Conservation (phyloP, 37 sponge, comb jelly and placozoan genomes). For the Ianthella basta region DNA sequence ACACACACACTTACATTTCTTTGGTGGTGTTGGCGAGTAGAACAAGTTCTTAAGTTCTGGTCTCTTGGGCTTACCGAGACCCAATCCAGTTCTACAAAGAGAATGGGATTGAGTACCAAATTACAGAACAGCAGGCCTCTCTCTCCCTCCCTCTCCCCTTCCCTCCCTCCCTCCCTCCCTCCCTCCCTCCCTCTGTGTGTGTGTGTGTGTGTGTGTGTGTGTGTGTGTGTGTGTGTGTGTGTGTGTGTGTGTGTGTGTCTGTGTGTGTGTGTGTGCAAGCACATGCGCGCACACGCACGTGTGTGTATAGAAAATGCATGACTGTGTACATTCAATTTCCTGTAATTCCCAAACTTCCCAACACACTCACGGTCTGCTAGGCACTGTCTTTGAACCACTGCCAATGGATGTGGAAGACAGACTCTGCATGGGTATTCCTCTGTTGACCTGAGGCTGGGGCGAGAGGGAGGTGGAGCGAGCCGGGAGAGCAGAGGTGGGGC, state of each 20-base stretch:
- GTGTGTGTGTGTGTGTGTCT: conserved; percentile 23
- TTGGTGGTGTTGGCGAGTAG: neutral
- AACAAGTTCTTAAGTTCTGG: conserved; percentile 8
- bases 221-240: conserved; percentile 25
- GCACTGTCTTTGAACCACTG: neutral
- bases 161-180: neutral
- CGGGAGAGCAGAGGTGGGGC: neutral
- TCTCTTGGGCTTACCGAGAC: neutral
- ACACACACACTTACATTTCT: conserved; percentile 17
- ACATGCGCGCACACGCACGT: neutral
- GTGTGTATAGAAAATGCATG: neutral
- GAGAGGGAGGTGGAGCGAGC: neutral
- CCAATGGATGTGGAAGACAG: neutral
- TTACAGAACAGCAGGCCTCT: no score
- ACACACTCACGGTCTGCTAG: neutral
- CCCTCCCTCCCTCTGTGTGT: neutral
- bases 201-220: conserved; percentile 28
- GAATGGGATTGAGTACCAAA: no score
- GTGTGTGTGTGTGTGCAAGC: conserved; percentile 5
- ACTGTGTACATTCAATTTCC: neutral
- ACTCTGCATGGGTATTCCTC: neutral
- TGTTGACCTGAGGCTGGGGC: conserved; percentile 3
- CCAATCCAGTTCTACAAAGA: neutral
- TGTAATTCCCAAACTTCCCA: neutral
- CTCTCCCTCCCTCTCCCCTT: neutral